Percentiles rank a stretch among this genome's conserved stretches.
Conservation (phyloP, 2,888 invertebrate species). For the Mythimna pallens region DNA sequence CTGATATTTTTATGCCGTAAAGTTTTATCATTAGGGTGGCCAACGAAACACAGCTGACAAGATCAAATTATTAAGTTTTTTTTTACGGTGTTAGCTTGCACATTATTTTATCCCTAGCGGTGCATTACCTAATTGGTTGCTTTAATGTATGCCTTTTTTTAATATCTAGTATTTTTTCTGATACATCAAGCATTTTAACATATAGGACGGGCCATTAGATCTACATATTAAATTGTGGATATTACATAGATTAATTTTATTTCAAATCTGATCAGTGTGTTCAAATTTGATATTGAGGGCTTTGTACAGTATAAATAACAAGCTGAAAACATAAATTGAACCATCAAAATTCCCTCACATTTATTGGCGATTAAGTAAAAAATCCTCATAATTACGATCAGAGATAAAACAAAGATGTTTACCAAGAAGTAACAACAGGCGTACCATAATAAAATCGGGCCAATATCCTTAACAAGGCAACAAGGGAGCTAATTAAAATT, state of each 20-base stretch:
- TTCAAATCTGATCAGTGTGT: not conserved
- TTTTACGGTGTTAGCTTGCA: not conserved
- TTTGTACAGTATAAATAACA: not conserved
- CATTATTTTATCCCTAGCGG: not conserved
- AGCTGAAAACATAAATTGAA: not conserved
- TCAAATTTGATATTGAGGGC: not conserved
- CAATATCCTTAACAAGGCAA: slow-evolving; percentile 83
- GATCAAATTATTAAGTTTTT: slow-evolving; percentile 2
- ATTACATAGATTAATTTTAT: not conserved
- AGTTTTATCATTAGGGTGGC: slow-evolving; percentile 28
- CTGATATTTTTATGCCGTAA: slow-evolving; percentile 32
- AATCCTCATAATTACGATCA: slow-evolving; percentile 61
- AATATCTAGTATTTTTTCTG: not conserved
- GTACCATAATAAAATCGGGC: slow-evolving; percentile 77
- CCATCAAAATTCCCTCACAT: slow-evolving; percentile 15
- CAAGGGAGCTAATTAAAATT: slow-evolving; percentile 84
- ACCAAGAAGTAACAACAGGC: slow-evolving; percentile 70
- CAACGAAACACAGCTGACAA: slow-evolving; percentile 8
- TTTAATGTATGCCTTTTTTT: not conserved
- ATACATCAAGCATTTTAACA: not conserved
- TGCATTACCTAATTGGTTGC: not conserved
- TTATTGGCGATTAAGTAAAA: slow-evolving; percentile 37
- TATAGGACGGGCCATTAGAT: not conserved
- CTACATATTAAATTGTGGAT: not conserved
- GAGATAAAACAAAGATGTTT: slow-evolving; percentile 70